Evolutionary conservation across 2,113 vertebrate genomes (phyloP).

Genomic region (Hylia prasina): DNA sequence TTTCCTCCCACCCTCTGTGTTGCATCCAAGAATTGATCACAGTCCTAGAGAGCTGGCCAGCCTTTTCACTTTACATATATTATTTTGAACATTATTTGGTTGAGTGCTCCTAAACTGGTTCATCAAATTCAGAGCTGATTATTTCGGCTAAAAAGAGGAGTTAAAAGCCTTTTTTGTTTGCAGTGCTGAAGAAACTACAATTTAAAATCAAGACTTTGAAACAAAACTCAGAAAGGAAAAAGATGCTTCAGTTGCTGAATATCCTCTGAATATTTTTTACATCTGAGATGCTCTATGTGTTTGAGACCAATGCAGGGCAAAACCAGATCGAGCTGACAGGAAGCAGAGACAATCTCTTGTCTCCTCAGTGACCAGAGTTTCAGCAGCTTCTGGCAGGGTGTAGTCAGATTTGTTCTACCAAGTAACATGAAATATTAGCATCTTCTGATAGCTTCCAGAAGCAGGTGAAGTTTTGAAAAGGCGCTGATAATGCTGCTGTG

Average conservation of each 20-base stretch:
- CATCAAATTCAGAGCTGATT: background rate
- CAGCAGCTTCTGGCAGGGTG: background rate
- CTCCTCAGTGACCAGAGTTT: background rate
- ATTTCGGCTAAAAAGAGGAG: background rate
- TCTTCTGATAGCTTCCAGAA: background rate
- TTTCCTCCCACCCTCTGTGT: rapidly evolving
- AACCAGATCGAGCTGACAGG: background rate
- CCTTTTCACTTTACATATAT: background rate
- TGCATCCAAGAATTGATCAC: background rate
- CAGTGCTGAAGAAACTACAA: background rate
- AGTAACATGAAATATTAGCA: background rate
- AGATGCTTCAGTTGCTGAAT: background rate
- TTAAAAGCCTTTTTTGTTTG: background rate
- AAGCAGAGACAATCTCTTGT: background rate
- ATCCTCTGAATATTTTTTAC: background rate
- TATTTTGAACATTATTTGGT: background rate
- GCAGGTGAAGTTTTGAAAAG: background rate
- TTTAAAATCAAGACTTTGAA: background rate
- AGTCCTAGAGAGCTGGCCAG: background rate
- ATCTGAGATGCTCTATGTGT: background rate
- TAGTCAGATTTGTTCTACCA: background rate
- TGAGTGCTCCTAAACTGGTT: background rate
- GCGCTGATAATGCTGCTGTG: background rate
- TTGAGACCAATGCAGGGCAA: background rate
- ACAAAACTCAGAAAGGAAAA: background rate